Conservation (phyloP, 92 coral and sea anemone species). For the Meandrina meandrites region DNA sequence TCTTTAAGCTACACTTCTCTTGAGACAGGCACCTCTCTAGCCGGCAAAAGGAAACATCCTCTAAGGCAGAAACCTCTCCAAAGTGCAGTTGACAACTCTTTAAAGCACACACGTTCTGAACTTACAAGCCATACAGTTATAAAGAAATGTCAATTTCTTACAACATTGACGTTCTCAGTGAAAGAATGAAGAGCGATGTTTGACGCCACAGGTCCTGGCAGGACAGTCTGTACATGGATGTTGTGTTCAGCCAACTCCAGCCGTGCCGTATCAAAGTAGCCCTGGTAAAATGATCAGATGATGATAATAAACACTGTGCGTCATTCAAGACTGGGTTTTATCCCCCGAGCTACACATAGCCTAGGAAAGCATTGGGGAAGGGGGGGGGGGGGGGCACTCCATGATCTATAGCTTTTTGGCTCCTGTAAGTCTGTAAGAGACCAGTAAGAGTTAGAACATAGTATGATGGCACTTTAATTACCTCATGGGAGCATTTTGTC, state of each 20-base stretch:
- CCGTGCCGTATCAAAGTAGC: slow-evolving; percentile 71
- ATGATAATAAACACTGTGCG: background rate
- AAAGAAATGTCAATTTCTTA: too few relatives aligned
- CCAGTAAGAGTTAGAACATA: too few relatives aligned
- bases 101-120: too few relatives aligned
- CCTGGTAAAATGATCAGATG: slow-evolving; percentile 12
- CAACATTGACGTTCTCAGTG: slow-evolving; percentile 49
- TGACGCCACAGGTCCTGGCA: slow-evolving; percentile 75
- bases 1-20: background rate
- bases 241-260: slow-evolving; percentile 67
- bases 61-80: too few relatives aligned
- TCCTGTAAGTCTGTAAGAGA: too few relatives aligned
- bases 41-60: too few relatives aligned
- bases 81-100: too few relatives aligned
- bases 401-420: too few relatives aligned
- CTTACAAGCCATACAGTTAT: too few relatives aligned
- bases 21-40: background rate
- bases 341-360: background rate
- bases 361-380: background rate
- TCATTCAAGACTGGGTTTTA: background rate
- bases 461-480: too few relatives aligned
- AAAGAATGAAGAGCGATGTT: slow-evolving; percentile 55
- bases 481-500: too few relatives aligned
- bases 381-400: too few relatives aligned
- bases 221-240: slow-evolving; percentile 56